Evolutionary conservation across 2,888 invertebrate genomes (phyloP).

Genomic region (Eristalinus sepulchralis): DNA sequence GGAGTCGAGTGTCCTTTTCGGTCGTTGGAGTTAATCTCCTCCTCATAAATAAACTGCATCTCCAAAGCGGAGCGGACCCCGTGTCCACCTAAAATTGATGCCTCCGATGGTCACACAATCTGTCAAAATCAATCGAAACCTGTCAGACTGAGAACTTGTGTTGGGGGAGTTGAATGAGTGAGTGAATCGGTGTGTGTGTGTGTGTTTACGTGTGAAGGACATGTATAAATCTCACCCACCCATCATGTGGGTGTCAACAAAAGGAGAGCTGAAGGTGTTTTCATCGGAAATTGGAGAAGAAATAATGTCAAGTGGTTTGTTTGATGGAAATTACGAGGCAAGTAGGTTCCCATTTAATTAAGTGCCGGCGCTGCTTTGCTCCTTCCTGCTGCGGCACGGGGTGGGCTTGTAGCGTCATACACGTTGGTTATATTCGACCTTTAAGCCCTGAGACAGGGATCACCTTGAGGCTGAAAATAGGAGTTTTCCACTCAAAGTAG

Average conservation of each 20-base stretch:
- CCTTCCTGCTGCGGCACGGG: not conserved
- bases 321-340: constrained; percentile 35
- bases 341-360: constrained; percentile 48
- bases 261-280: constrained; percentile 17
- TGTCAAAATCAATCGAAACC: constrained; percentile 32
- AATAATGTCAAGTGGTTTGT: constrained; percentile 65
- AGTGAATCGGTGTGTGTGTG: not conserved
- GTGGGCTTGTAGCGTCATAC: not conserved
- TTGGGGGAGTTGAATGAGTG: not conserved
- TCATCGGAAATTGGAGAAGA: constrained; percentile 48
- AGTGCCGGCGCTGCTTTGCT: not conserved
- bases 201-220: not conserved
- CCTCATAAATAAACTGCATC: not conserved
- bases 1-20: not conserved
- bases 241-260: constrained; percentile 29
- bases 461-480: constrained; percentile 40
- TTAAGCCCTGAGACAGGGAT: constrained; percentile 16
- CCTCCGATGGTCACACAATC: constrained; percentile 10
- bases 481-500: constrained; percentile 1
- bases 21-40: not conserved
- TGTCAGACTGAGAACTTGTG: not conserved
- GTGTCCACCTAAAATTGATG: constrained; percentile 48
- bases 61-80: not conserved
- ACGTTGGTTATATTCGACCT: constrained; percentile 34
- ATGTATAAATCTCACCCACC: constrained; percentile 10